These are phyloP conservation scores for Ctenicera cuprea DNA, from an alignment of 2,888 invertebrate species.

Conservation along the genomic window DNA sequence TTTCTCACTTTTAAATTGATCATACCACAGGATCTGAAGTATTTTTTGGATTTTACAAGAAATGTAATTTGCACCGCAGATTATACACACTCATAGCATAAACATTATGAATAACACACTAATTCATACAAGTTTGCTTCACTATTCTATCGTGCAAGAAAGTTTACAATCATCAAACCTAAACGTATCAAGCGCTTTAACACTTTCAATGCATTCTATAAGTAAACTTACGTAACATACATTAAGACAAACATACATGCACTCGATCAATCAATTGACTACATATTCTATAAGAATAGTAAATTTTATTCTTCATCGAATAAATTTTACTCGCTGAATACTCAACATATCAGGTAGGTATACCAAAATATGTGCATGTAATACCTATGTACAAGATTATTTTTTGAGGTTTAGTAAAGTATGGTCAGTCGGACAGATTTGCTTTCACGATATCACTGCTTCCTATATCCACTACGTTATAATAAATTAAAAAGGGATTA, in stretches of 20 bases:
- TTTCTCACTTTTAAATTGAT: slow-evolving; percentile 58
- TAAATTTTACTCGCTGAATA: slow-evolving; percentile 60
- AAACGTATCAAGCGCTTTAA: slow-evolving; percentile 32
- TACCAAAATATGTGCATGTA: slow-evolving; percentile 58
- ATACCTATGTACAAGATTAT: slow-evolving; percentile 50
- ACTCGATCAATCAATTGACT: slow-evolving; percentile 64
- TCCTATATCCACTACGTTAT: slow-evolving; percentile 40
- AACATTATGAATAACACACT: slow-evolving; percentile 56
- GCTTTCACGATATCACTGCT: slow-evolving; percentile 48
- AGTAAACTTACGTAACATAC: slow-evolving; percentile 57
- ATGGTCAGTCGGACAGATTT: slow-evolving; percentile 53
- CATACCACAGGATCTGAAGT: slow-evolving; percentile 60
- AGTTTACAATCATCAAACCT: slow-evolving; percentile 49
- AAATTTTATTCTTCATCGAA: slow-evolving; percentile 61
- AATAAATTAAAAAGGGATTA: slow-evolving; percentile 45
- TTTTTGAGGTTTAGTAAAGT: slow-evolving; percentile 45
- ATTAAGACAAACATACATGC: slow-evolving; percentile 52
- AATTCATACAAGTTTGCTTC: slow-evolving; percentile 55
- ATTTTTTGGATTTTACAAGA: slow-evolving; percentile 58
- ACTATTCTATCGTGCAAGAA: slow-evolving; percentile 54
- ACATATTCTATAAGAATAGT: slow-evolving; percentile 68
- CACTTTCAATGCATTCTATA: slow-evolving; percentile 40
- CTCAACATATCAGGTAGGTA: slow-evolving; percentile 53
- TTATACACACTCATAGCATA: slow-evolving; percentile 59
- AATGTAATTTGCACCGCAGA: slow-evolving; percentile 54